These are phyloP conservation scores for Drosophila villosipedis DNA, from an alignment of 2,888 invertebrate genomes.

Conservation along the genomic window DNA sequence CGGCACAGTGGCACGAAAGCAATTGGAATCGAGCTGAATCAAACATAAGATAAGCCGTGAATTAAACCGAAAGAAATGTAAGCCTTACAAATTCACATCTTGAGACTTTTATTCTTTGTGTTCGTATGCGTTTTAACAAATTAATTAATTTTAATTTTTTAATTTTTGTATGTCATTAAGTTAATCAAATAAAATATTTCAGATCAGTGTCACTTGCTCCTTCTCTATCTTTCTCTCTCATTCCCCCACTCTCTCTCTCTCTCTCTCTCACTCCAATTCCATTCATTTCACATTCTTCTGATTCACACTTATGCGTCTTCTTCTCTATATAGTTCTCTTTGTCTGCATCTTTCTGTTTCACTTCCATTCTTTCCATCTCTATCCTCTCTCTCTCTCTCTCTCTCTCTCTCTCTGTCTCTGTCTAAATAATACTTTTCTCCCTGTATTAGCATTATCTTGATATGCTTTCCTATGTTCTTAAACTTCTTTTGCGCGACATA, in stretches of 20 bases:
- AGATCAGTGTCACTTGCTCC: not conserved
- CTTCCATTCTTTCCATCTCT: not conserved
- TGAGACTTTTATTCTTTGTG: not conserved
- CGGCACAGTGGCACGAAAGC: conserved; percentile 39
- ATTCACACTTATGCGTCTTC: not conserved
- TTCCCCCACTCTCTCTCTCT: not conserved
- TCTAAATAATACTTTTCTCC: too few species aligned
- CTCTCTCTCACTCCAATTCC: not conserved
- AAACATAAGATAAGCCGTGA: not conserved
- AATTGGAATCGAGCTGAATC: not conserved
- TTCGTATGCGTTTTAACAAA: not conserved
- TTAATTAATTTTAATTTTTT: too few species aligned
- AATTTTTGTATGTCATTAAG: not conserved
- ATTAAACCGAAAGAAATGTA: not conserved
- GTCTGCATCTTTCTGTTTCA: not conserved
- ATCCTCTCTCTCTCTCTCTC: not conserved
- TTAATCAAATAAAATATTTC: not conserved
- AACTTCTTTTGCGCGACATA: not conserved
- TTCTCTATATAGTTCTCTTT: not conserved
- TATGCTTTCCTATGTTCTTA: not conserved
- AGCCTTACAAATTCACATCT: not conserved
- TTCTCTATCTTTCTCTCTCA: not conserved
- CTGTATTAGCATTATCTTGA: not conserved
- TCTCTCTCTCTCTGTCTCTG: not conserved
- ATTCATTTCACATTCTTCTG: not conserved